phyloP scores from a whole-genome alignment of 1,140 invertebrate genomes.

The Bombus superbus region DNA sequence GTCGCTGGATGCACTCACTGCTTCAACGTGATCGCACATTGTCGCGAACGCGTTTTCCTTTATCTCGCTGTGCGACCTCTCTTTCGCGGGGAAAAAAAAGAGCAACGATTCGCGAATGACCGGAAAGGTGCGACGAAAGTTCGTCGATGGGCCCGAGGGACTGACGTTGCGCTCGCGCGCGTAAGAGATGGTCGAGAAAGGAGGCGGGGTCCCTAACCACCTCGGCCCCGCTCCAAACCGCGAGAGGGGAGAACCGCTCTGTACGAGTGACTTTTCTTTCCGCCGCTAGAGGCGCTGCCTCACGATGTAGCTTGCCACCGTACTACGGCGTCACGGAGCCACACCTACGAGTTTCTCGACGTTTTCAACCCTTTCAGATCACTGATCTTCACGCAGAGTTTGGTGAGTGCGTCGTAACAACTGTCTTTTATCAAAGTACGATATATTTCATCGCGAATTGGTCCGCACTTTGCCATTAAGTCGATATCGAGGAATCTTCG shows the following conservation, averaged over 20 bases:
- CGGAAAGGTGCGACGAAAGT: conserved; percentile 42
- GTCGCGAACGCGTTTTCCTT: conserved; percentile 31
- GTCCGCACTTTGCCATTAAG: fast-evolving
- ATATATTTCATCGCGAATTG: too few species aligned
- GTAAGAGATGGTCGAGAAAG: conserved; percentile 65
- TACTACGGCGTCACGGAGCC: conserved; percentile 76
- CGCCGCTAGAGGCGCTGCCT: conserved; percentile 58
- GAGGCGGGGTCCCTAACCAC: conserved; percentile 66
- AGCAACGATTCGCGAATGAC: background rate
- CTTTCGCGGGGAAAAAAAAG: too few species aligned
- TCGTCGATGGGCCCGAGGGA: conserved; percentile 58
- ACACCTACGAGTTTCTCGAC: conserved; percentile 76
- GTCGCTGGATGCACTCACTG: conserved; percentile 40
- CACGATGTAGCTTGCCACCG: conserved; percentile 44
- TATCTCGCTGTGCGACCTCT: background rate
- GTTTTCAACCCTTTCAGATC: conserved; percentile 34
- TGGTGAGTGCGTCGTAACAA: conserved; percentile 41
- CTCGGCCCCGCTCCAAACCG: conserved; percentile 29
- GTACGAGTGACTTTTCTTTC: background rate
- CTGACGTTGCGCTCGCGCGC: conserved; percentile 46
- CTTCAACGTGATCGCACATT: conserved; percentile 43
- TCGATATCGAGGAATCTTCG: background rate
- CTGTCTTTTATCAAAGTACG: background rate
- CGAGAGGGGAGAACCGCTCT: conserved; percentile 42
- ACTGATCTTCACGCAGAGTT: background rate